phyloP scores from a whole-genome alignment of 2,797 vertebrate genomes.

The Semaprochilodus insignis region DNA sequence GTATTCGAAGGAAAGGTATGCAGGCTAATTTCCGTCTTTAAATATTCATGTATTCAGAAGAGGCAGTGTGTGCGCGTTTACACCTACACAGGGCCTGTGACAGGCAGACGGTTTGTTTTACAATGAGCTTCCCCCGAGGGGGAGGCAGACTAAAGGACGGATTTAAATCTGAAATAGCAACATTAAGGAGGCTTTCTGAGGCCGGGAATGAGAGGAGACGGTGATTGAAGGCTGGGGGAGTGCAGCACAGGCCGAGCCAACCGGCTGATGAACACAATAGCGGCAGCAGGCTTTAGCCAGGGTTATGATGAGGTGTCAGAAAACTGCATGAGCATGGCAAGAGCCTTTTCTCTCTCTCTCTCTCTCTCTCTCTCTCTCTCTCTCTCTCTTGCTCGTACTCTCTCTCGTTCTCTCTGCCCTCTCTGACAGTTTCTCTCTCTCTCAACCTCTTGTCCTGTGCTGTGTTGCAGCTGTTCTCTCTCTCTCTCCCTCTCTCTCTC shows the following conservation, averaged over 20 bases:
- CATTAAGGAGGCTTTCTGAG: conserved; percentile 63
- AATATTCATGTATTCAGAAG: conserved; percentile 74
- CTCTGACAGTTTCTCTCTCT: not conserved
- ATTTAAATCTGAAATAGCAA: conserved; percentile 71
- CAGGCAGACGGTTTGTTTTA: conserved; percentile 74
- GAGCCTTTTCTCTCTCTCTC: conserved; percentile 44
- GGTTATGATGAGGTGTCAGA: conserved; percentile 67
- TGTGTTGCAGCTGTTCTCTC: not conserved
- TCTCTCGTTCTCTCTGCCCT: not conserved
- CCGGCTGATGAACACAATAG: conserved; percentile 65
- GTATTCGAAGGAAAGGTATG: conserved; percentile 57
- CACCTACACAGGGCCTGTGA: conserved; percentile 73
- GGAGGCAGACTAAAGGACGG: conserved; percentile 65
- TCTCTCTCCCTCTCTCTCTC: not conserved
- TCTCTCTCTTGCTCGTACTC: not conserved
- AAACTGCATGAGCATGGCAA: conserved; percentile 62
- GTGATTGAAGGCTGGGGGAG: conserved; percentile 66
- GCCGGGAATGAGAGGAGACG: conserved; percentile 60
- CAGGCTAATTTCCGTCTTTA: conserved; percentile 62
- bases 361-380: conserved; percentile 12
- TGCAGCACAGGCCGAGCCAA: conserved; percentile 35
- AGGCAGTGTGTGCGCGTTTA: conserved; percentile 60
- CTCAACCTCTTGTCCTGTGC: not conserved
- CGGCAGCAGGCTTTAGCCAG: conserved; percentile 59
- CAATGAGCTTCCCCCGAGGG: conserved; percentile 70